Percentiles rank a stretch among this genome's conserved stretches.
phyloP scores from a whole-genome alignment of 2,888 invertebrate species.

The Melikaiella ostensackeni region DNA sequence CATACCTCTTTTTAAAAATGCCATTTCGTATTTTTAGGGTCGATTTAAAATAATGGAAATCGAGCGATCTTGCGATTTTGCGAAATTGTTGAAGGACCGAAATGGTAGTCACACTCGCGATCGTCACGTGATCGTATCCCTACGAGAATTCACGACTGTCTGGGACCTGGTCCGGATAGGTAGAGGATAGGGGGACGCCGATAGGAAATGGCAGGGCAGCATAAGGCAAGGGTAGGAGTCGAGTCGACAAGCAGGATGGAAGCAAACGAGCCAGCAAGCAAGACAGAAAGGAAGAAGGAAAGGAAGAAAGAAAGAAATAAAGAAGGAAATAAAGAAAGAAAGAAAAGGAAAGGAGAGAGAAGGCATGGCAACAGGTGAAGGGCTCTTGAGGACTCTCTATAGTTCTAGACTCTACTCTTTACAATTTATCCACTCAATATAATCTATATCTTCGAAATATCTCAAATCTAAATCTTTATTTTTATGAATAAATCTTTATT shows the following conservation, averaged over 20 bases:
- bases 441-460: background rate
- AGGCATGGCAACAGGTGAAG: constrained; percentile 57
- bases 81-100: constrained; percentile 17
- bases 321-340: constrained; percentile 46
- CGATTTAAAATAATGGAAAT: background rate
- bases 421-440: constrained; percentile 7
- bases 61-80: background rate
- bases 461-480: too few species aligned
- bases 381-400: constrained; percentile 51
- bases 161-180: constrained; percentile 22
- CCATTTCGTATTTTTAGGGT: background rate
- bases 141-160: constrained; percentile 40
- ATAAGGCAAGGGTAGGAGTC: constrained; percentile 27
- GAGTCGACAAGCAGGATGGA: constrained; percentile 36
- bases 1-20: background rate
- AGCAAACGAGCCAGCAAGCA: constrained; percentile 40
- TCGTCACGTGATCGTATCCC: constrained; percentile 39
- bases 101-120: constrained; percentile 26
- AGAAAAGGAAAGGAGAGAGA: constrained; percentile 51
- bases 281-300: constrained; percentile 40
- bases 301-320: constrained; percentile 42
- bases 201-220: constrained; percentile 23
- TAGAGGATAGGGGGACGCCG: constrained; percentile 30
- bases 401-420: constrained; percentile 38
- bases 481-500: too few species aligned